Evolutionary conservation across 30 jellyfish, hydroid and myxozoan genomes (phyloP), one percentile per base, ranked within the genome.

Genomic region (Hydractinia symbiolongicarpus): DNA sequence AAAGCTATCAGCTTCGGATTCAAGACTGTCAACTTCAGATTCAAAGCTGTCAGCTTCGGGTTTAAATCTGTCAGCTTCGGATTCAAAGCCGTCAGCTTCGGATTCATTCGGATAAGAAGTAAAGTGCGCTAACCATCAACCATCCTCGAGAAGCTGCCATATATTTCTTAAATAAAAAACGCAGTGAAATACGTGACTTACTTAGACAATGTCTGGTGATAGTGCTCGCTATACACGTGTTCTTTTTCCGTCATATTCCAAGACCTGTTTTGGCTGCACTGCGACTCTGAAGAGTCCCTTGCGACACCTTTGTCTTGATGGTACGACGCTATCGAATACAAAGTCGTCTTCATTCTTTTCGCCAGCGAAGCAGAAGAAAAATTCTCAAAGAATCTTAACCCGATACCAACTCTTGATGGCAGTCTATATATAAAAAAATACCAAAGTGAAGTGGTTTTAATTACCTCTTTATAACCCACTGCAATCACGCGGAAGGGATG

Each of bases 351-450:
- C 85, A 90, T 90, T 61, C 72, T 81, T 64, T 90, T 90, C 5
- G 88, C 85, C 61, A 81, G 14, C 53, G 94, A 72, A 1, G 88
- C 15, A 54, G 68, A 61, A 5, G 87, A 5, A 52, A 30, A 75
- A 7, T 44, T 67, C 66, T 90, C 88, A 61, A 85, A 83, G 81
- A 90, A 90, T 44, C 89, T 84, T 71, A 79, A 72, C 13, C 97
- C 97, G 66, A 90, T 86, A 61, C 97, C 97, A 61, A 76, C 17
- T 9, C 96, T 90, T 53, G 87, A 61, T 20, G 96, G 90, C 11
- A 89, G 58, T 61, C 96, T 89, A 11, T n/a, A 72, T 72, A 55
- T 0, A 77, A 77, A 15, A 16, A 73, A 16, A 14, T 15, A 14
- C 11, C 54, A 13, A 9, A 67, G 20, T 67, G 55, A 30, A 30